These are phyloP conservation scores for Xiphophorus birchmanni DNA, from an alignment of 2,797 vertebrate genomes.

Conservation along the genomic window DNA sequence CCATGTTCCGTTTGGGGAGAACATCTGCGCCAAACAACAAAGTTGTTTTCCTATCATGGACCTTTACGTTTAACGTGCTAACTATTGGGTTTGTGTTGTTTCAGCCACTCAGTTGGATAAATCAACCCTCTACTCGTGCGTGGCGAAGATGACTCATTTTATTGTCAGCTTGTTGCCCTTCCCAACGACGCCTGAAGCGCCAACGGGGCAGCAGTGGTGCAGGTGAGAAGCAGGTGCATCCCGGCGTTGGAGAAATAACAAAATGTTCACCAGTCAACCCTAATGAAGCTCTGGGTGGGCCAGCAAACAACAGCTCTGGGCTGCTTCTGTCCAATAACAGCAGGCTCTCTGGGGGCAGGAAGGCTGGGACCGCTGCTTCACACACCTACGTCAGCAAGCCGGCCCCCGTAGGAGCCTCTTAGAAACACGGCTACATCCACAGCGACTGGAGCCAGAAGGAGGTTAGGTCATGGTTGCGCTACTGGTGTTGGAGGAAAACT, in stretches of 20 bases:
- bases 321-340: slow-evolving; percentile 47
- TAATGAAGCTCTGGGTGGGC: slow-evolving; percentile 68
- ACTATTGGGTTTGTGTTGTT: background rate
- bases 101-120: background rate
- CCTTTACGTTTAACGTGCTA: background rate
- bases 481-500: background rate
- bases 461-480: background rate
- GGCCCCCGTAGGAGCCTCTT: slow-evolving; percentile 28
- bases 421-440: slow-evolving; percentile 19
- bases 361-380: slow-evolving; percentile 7
- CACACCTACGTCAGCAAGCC: slow-evolving; percentile 47
- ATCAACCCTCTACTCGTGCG: background rate
- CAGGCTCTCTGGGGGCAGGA: slow-evolving; percentile 24
- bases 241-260: slow-evolving; percentile 60
- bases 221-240: slow-evolving; percentile 43
- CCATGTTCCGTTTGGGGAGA: background rate
- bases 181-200: slow-evolving; percentile 71
- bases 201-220: slow-evolving; percentile 48
- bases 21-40: background rate
- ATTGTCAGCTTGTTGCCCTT: slow-evolving; percentile 60
- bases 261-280: slow-evolving; percentile 17
- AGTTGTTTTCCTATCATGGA: background rate
- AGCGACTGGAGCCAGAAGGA: slow-evolving; percentile 5
- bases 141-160: slow-evolving; percentile 40
- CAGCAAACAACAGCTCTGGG: slow-evolving; percentile 36